phyloP scores from a whole-genome alignment of 2,888 invertebrate genomes.

The Andrena camellia region DNA sequence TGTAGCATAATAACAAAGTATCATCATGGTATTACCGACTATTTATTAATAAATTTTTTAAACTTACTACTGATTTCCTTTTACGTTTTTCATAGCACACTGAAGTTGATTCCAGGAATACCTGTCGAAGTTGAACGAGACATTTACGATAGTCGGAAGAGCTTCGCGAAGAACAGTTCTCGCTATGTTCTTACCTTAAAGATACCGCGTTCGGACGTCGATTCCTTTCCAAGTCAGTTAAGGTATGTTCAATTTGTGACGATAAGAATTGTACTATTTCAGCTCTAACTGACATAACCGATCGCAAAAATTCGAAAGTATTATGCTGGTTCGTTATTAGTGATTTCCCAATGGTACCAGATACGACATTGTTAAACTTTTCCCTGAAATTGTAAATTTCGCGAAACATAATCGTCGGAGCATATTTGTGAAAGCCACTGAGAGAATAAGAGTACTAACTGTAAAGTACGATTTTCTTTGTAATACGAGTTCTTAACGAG shows the following conservation, averaged over 20 bases:
- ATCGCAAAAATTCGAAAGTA: slow-evolving; percentile 78
- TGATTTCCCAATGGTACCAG: slow-evolving; percentile 69
- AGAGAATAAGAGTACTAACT: slow-evolving; percentile 65
- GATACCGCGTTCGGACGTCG: slow-evolving; percentile 74
- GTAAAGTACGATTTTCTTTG: slow-evolving; percentile 69
- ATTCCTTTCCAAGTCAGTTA: slow-evolving; percentile 75
- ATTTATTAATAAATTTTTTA: slow-evolving; percentile 68
- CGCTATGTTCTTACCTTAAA: slow-evolving; percentile 74
- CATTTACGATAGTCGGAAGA: slow-evolving; percentile 1
- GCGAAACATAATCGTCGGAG: slow-evolving; percentile 14
- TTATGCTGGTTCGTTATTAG: slow-evolving; percentile 71
- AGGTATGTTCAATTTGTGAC: slow-evolving; percentile 73
- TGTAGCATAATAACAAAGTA: slow-evolving; percentile 46
- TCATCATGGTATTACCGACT: slow-evolving; percentile 44
- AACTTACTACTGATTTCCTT: slow-evolving; percentile 55
- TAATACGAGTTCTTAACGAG: slow-evolving; percentile 76
- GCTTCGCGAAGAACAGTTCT: slow-evolving; percentile 14
- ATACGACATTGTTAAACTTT: slow-evolving; percentile 71
- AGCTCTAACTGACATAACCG: slow-evolving; percentile 63
- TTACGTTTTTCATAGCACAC: slow-evolving; percentile 46
- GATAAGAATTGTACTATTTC: slow-evolving; percentile 70
- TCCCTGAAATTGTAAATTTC: slow-evolving; percentile 71
- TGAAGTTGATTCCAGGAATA: slow-evolving; percentile 66
- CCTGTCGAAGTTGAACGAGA: slow-evolving; percentile 51
- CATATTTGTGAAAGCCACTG: slow-evolving; percentile 10